phyloP scores from a whole-genome alignment of 2,797 vertebrate genomes.

The Xyrichtys novacula region DNA sequence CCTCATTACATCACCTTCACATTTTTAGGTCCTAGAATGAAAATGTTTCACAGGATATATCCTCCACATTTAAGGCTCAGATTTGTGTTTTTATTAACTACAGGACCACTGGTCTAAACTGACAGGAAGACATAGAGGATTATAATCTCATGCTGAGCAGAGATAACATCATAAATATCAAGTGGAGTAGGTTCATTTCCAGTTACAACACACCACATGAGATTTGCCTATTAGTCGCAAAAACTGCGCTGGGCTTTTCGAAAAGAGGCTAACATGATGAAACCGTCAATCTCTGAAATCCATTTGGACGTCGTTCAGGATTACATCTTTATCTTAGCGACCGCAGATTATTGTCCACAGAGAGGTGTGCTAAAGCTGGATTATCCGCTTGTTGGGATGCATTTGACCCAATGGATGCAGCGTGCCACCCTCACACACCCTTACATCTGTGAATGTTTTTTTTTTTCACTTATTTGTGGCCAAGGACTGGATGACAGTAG shows the following conservation, averaged over 20 bases:
- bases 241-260: constrained; percentile 56
- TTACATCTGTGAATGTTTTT: constrained; percentile 81
- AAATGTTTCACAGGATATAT: constrained; percentile 10
- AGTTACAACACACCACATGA: constrained; percentile 53
- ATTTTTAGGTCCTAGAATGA: constrained; percentile 6
- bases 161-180: constrained; percentile 46
- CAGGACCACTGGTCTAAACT: constrained; percentile 31
- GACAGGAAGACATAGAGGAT: constrained; percentile 30
- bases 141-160: constrained; percentile 40
- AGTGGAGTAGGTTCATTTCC: constrained; percentile 48
- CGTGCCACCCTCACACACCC: constrained; percentile 72
- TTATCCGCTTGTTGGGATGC: constrained; percentile 83
- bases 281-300: constrained; percentile 79
- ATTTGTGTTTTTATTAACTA: constrained; percentile 39
- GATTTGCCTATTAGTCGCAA: constrained; percentile 56
- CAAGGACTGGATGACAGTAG: constrained; percentile 54
- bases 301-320: constrained; percentile 82
- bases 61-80: constrained; percentile 35
- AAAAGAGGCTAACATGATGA: constrained; percentile 81
- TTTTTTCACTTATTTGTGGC: constrained; percentile 44
- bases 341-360: constrained; percentile 83
- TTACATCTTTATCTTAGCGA: constrained; percentile 80
- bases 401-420: constrained; percentile 73
- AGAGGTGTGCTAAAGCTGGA: constrained; percentile 86
- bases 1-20: constrained; percentile 2